Base-by-base conservation (phyloP, 2,888 invertebrate species). In the Carpatolechia fugitivella region DNA sequence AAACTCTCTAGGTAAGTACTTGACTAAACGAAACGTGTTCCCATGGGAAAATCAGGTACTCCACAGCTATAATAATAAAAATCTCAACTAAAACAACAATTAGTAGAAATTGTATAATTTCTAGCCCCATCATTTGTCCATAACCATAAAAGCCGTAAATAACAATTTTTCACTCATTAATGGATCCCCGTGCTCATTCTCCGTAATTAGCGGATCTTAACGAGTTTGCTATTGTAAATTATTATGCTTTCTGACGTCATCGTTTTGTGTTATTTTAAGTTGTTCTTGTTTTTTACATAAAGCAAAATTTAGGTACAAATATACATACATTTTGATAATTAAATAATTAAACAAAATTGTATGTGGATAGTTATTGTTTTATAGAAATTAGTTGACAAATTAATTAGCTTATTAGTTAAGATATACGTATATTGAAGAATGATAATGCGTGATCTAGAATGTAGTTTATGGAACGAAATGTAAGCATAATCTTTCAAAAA, bases 101-200 rank as follows among this genome's bases (percentile, higher is more conserved):
- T 55, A 60, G 40, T 54, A 48, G 36, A 51, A 57, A 58, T 56
- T 51, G 10, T 18, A 18, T 18, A 41, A 52, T 51, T 54, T 52
- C 35, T 47, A 50, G 54, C 20, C 33, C 35, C 56, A 52, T 55
- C 54, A 53, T 55, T 53, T 49, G 36, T 50, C 55, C 50, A 50
- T 58, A 58, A 59, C 55, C 50, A 50, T 58, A 58, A 59, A 59
- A 44, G 59, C 60, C 44, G 62, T 67, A 65, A 65, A 65, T 67
- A 64, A 65, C 62, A 59, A 65, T 65, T 63, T 64, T 67, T 65
- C 61, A 58, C 47, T 51, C 65, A 62, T 65, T 65, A 65, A 63
- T 65, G 64, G 59, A 53, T 56, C 58, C 57, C 58, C 54, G 54
- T 57, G 59, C 60, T 60, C 57, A 60, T 65, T 62, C 52, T 35